Evolutionary conservation across 1,140 invertebrate species (phyloP).

Genomic region (Homarus americanus): DNA sequence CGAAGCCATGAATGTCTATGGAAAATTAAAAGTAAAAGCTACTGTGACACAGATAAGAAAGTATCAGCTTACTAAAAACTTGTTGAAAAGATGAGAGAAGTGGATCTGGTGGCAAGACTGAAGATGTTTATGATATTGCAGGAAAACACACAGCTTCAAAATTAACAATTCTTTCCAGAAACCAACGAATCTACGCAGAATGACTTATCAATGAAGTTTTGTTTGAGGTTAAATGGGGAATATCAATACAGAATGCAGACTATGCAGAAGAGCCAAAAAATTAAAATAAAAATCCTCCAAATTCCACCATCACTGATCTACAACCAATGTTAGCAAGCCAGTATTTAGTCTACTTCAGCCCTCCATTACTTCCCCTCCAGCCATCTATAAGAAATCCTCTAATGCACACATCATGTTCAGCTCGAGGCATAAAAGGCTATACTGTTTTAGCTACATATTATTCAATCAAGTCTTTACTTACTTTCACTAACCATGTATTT

Average conservation of each 20-base stretch:
- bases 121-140: conserved; percentile 22
- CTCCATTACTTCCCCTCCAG: no score
- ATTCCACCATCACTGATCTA: background rate
- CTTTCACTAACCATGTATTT: background rate
- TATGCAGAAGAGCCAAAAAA: background rate
- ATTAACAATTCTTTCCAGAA: background rate
- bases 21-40: no score
- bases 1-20: no score
- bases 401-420: no score
- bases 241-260: conserved; percentile 19
- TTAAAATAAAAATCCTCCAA: no score
- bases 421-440: no score
- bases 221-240: conserved; percentile 28
- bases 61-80: no score
- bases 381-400: no score
- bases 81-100: no score
- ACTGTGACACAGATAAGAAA: no score
- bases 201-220: conserved; percentile 21
- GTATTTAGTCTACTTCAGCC: background rate
- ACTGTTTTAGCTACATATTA: no score
- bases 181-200: conserved; percentile 20
- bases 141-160: conserved; percentile 10
- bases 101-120: background rate
- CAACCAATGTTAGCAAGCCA: background rate
- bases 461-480: background rate